phyloP scores from a whole-genome alignment of 2,888 invertebrate species.

The Aphodius granarius region DNA sequence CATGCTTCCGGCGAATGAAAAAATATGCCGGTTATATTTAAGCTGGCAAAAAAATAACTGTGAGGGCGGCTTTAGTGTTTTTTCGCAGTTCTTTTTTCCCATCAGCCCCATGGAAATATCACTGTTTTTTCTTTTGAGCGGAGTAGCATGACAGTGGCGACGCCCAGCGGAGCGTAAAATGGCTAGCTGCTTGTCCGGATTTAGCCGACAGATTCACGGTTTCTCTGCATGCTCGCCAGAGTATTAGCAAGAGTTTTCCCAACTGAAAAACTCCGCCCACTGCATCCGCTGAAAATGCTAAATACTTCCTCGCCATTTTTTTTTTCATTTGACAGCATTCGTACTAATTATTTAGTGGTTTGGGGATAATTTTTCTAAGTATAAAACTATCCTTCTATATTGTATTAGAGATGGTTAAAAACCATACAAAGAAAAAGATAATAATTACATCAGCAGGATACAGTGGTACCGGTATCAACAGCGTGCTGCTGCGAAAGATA shows the following conservation, averaged over 20 bases:
- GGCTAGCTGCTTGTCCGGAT: slow-evolving; percentile 1
- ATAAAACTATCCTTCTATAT: too few relatives aligned
- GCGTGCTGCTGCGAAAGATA: background rate
- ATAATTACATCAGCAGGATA: too few relatives aligned
- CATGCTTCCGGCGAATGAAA: background rate
- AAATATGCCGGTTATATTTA: background rate
- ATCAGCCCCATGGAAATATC: background rate
- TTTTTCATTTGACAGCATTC: too few relatives aligned
- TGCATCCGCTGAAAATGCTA: background rate
- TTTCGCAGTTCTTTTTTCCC: background rate
- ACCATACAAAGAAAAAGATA: too few relatives aligned
- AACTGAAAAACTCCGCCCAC: background rate
- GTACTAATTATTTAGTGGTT: too few relatives aligned
- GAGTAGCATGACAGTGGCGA: slow-evolving; percentile 4
- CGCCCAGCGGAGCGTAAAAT: slow-evolving; percentile 7
- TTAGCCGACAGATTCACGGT: slow-evolving; percentile 3
- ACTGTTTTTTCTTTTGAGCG: background rate
- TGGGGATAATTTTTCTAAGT: too few relatives aligned
- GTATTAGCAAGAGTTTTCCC: slow-evolving; percentile 1
- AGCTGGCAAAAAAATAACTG: background rate
- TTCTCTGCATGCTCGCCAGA: background rate
- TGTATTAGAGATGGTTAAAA: too few relatives aligned
- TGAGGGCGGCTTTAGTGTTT: background rate
- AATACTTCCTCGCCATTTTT: background rate
- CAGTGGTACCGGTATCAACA: background rate